Evolutionary conservation across 2,113 vertebrate genomes (phyloP), one percentile per base, ranked within the genome.

Genomic region (Bostrychus sinensis): DNA sequence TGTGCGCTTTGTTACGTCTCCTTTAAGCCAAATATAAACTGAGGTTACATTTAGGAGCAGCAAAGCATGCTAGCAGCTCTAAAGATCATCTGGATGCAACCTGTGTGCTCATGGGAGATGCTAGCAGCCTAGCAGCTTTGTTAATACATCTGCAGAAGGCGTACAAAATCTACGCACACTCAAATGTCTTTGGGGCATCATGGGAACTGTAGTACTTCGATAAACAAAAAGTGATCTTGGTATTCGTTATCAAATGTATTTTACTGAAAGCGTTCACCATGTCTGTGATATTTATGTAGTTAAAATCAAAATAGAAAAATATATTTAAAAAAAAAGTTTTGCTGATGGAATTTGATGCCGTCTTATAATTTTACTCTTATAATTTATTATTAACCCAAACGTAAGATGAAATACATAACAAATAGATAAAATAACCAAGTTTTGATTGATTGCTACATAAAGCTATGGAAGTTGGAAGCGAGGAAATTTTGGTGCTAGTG

Each of bases 1-100:
- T 80, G 81, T 80, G 70, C 74, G 83, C 89, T 91, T 92, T 92
- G 91, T 92, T 87, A 91, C 92, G 92, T 93, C 91, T 93, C 92
- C 92, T 93, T 93, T 93, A 93, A 93, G 85, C 86, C 78, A 81
- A 86, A 90, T 85, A 84, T 78, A 80, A 84, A 87, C 81, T 17
- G 73, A 58, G 59, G 81, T 19, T 63, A 60, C 70, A 11, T 65
- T 81, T 70, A 64, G 22, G 61, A 70, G 79, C 70, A 56, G 74
- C 67, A 41, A 32, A 56, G 46, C 53, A 25, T 55, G 73, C 67
- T 3, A 30, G 54, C 58, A 62, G 73, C 58, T 81, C 1, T 13
- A 14, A 9, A 39, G 48, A 83, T 1, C 43, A 81, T 64, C 8
- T 50, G 83, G 84, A 85, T 83, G 10, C 58, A 55, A 17, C 22